phyloP scores from a whole-genome alignment of 2,797 vertebrate genomes.

The Ptychobarbus kaznakovi region DNA sequence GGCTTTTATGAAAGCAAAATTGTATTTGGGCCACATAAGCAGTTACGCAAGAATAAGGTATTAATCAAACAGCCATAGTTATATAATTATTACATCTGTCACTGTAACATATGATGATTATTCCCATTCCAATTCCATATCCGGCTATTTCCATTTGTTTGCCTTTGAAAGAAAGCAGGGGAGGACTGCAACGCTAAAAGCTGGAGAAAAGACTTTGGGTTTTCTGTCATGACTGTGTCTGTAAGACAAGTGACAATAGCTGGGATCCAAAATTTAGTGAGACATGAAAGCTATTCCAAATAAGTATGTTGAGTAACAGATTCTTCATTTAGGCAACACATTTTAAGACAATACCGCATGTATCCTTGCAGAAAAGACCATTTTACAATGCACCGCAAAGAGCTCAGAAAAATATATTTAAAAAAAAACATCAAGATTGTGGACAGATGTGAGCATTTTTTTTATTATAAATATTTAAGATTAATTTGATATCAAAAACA shows the following conservation, averaged over 20 bases:
- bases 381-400: background rate
- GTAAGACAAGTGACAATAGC: background rate
- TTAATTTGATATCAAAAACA: too few species aligned
- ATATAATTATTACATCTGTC: slow-evolving; percentile 34
- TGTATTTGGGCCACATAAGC: slow-evolving; percentile 16
- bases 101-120: slow-evolving; percentile 33
- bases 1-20: slow-evolving; percentile 1
- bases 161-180: slow-evolving; percentile 28
- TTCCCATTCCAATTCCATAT: slow-evolving; percentile 45
- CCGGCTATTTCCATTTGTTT: slow-evolving; percentile 37
- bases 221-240: slow-evolving; percentile 8
- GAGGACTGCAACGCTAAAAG: background rate
- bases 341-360: background rate
- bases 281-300: background rate
- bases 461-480: background rate
- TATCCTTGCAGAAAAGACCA: background rate
- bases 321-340: background rate
- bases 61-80: slow-evolving; percentile 41
- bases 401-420: too few species aligned
- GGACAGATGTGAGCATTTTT: background rate
- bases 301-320: background rate
- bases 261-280: slow-evolving; percentile 1
- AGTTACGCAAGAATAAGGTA: slow-evolving; percentile 30
- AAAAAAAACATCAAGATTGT: background rate
- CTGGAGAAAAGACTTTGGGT: slow-evolving; percentile 3